These are phyloP conservation scores for Silurus lanzhouensis DNA, from an alignment of 2,797 vertebrate species.

Conservation along the genomic window DNA sequence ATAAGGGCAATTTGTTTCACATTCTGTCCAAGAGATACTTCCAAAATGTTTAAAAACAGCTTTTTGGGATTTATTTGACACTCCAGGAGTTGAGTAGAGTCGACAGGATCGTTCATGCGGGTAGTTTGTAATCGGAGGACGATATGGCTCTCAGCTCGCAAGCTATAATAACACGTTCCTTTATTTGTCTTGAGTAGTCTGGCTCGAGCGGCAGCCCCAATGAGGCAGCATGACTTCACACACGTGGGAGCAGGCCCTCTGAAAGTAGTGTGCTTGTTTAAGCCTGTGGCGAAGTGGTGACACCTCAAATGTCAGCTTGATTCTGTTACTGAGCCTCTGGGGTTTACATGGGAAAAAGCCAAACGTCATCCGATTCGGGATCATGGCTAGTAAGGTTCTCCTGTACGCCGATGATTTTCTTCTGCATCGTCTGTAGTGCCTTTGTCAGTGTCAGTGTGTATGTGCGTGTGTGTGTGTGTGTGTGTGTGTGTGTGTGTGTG, in stretches of 20 bases:
- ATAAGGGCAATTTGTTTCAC: not conserved
- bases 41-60: constrained; percentile 7
- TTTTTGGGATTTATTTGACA: not conserved
- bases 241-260: constrained; percentile 34
- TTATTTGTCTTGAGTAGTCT: constrained; percentile 25
- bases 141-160: not conserved
- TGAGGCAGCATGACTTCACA: constrained; percentile 46
- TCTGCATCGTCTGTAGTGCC: constrained; percentile 30
- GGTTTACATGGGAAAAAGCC: constrained; percentile 31
- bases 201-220: constrained; percentile 14
- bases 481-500: not conserved
- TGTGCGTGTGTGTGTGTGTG: constrained; percentile 42
- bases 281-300: constrained; percentile 17
- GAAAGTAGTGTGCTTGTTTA: constrained; percentile 30
- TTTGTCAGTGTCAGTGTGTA: constrained; percentile 39
- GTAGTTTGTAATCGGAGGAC: not conserved
- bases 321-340: constrained; percentile 30
- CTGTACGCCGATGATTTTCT: constrained; percentile 11
- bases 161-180: not conserved
- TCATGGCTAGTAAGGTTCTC: constrained; percentile 21
- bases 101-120: not conserved
- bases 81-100: not conserved
- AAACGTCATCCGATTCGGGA: constrained; percentile 31
- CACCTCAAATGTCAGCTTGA: constrained; percentile 28
- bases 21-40: not conserved